phyloP scores from a whole-genome alignment of 2,888 invertebrate genomes.

The Agrypnus murinus region DNA sequence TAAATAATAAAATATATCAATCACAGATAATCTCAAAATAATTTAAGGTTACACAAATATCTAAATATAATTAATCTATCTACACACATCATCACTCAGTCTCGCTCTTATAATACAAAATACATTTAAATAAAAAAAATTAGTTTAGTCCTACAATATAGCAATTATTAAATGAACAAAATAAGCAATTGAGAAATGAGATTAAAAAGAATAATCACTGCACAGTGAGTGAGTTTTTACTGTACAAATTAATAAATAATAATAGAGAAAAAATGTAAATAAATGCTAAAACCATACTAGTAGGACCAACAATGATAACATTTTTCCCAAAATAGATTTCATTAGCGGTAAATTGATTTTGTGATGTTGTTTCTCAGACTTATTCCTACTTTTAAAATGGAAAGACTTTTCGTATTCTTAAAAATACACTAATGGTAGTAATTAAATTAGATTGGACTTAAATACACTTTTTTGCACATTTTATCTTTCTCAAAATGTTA shows the following conservation, averaged over 20 bases:
- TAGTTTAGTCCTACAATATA: too few relatives aligned
- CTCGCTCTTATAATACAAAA: constrained; percentile 50
- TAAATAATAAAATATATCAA: constrained; percentile 71
- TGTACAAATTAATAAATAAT: too few relatives aligned
- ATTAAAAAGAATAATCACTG: too few relatives aligned
- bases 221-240: too few relatives aligned
- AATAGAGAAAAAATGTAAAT: too few relatives aligned
- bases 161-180: constrained; percentile 34
- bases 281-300: neutral
- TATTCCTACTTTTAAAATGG: constrained; percentile 54
- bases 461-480: too few relatives aligned
- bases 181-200: too few relatives aligned
- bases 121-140: neutral
- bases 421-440: constrained; percentile 50
- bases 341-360: neutral
- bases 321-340: neutral
- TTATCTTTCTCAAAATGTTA: too few relatives aligned
- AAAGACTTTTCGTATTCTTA: constrained; percentile 60
- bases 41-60: constrained; percentile 64
- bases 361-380: constrained; percentile 14
- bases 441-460: too few relatives aligned
- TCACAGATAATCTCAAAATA: constrained; percentile 72
- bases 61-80: constrained; percentile 46
- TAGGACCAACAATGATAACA: neutral
- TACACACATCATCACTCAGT: constrained; percentile 56